These are phyloP conservation scores for Okapia johnstoni DNA, from an alignment of 2,113 vertebrate genomes.

Conservation along the genomic window DNA sequence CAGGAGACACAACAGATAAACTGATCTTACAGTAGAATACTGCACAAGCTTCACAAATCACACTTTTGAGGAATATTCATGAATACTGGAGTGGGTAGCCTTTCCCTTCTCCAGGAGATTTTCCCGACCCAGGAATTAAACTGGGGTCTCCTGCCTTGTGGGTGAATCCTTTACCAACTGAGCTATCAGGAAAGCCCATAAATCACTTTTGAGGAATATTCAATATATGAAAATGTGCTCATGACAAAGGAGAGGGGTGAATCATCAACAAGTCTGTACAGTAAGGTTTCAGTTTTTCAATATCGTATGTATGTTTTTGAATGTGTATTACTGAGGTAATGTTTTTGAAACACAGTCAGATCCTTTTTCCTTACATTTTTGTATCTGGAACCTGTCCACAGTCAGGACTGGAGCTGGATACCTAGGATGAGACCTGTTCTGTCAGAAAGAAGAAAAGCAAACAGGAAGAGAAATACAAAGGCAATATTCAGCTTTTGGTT, in stretches of 20 bases:
- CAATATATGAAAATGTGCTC: neutral
- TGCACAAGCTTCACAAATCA: neutral
- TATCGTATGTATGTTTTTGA: neutral
- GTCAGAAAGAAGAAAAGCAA: neutral
- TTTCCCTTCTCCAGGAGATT: neutral
- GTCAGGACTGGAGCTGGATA: neutral
- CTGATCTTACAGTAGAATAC: neutral
- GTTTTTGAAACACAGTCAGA: neutral
- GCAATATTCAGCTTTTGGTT: neutral
- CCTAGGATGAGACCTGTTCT: neutral
- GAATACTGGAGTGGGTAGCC: neutral
- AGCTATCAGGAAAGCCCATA: neutral
- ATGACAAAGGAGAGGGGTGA: neutral
- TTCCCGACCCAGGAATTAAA: neutral
- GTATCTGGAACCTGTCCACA: neutral
- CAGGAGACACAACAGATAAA: neutral
- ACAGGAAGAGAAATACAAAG: neutral
- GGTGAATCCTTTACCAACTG: neutral
- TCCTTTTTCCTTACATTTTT: neutral
- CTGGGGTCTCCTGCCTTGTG: neutral
- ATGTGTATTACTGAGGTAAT: neutral
- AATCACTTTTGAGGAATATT: neutral
- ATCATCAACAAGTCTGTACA: neutral
- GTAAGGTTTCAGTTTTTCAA: neutral
- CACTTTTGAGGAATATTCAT: neutral